Evolutionary conservation across 1,140 invertebrate genomes (phyloP).

Genomic region (Lasaia peninsularis): DNA sequence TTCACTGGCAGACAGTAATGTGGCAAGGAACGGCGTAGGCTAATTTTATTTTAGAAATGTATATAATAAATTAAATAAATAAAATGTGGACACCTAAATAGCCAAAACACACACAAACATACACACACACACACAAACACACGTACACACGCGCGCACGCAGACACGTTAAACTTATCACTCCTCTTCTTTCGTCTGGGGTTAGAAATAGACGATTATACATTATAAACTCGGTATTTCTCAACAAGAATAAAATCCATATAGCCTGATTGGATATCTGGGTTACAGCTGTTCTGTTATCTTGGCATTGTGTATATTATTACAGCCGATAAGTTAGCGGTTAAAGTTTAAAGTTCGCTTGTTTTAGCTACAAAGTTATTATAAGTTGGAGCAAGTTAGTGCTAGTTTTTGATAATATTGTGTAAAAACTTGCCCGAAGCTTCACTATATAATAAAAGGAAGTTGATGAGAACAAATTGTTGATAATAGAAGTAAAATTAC

Average conservation of each 20-base stretch:
- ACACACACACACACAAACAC: too few species aligned
- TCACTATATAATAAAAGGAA: background rate
- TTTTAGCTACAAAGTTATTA: constrained; percentile 4
- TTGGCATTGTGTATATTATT: constrained; percentile 11
- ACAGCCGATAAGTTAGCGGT: constrained; percentile 10
- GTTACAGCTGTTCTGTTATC: constrained; percentile 12
- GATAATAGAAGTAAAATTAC: background rate
- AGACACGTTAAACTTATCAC: too few species aligned
- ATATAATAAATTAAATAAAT: too few species aligned
- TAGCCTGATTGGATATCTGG: constrained; percentile 8
- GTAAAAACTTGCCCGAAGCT: background rate
- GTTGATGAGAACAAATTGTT: background rate
- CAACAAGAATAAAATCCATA: background rate
- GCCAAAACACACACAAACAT: too few species aligned
- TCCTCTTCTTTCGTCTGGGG: too few species aligned
- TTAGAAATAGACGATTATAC: too few species aligned
- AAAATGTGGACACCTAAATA: too few species aligned
- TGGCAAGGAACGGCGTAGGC: too few species aligned
- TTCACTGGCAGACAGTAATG: too few species aligned
- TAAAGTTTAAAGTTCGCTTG: constrained; percentile 8
- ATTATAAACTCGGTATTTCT: background rate
- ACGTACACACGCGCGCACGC: too few species aligned
- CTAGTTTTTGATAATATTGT: background rate
- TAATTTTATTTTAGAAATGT: too few species aligned
- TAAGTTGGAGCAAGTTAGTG: background rate